phyloP scores from a whole-genome alignment of 2,113 vertebrate genomes.

The Hemiprocne comata region DNA sequence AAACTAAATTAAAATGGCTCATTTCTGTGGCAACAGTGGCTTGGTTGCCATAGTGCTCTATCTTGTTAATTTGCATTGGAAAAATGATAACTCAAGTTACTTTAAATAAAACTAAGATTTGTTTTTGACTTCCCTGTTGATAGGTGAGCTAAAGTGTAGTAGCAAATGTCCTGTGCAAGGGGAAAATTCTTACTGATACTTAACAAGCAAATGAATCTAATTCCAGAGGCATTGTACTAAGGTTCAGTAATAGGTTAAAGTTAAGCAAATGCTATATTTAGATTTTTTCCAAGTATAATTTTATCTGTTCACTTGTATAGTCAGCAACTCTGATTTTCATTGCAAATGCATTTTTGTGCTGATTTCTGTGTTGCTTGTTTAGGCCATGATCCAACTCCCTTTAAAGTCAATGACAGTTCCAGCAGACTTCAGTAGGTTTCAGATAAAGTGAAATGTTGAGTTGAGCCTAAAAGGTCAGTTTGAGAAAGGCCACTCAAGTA shows the following conservation, averaged over 20 bases:
- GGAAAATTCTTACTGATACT: background rate
- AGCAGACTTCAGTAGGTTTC: background rate
- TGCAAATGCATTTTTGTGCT: background rate
- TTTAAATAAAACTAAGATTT: background rate
- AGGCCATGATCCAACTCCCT: background rate
- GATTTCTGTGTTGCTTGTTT: background rate
- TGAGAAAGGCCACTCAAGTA: background rate
- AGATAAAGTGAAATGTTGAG: background rate
- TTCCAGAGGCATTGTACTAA: background rate
- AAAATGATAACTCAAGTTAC: background rate
- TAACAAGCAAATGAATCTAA: background rate
- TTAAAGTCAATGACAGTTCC: background rate
- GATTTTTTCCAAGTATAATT: background rate
- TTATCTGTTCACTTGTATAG: background rate
- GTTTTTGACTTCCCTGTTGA: background rate
- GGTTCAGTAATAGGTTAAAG: background rate
- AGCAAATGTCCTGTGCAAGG: background rate
- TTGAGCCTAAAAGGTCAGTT: background rate
- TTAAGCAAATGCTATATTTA: background rate
- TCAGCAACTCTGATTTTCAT: background rate
- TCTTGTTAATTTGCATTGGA: background rate
- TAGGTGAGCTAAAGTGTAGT: background rate
- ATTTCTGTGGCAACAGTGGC: background rate
- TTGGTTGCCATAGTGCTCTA: constrained; percentile 3
- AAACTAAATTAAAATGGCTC: background rate